A percentile compares a stretch with the other conserved stretches of the same genome.
Evolutionary conservation across 2,797 vertebrate genomes (phyloP).

Genomic region (Hippoglossus hippoglossus): DNA sequence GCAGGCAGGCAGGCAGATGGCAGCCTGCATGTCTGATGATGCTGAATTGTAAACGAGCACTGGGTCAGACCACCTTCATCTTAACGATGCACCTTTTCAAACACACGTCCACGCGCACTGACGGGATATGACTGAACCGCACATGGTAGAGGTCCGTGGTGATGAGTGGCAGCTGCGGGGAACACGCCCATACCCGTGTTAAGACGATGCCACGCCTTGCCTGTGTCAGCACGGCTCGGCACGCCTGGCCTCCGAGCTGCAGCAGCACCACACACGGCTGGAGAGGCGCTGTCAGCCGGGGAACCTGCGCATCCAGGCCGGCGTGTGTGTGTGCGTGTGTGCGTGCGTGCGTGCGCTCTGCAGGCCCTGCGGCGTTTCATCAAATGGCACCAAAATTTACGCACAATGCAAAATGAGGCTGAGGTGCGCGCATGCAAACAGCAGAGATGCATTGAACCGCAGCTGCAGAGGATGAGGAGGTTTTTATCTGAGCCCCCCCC

Average conservation of each 20-base stretch:
- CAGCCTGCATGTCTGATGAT: conserved; percentile 66
- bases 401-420: neutral
- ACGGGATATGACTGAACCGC: no score
- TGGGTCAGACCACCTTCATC: neutral
- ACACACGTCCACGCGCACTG: no score
- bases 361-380: conserved; percentile 47
- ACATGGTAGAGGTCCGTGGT: neutral
- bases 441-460: conserved; percentile 3
- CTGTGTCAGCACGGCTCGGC: conserved; percentile 49
- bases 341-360: neutral
- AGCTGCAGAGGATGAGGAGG: conserved; percentile 4
- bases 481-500: conserved; percentile 16
- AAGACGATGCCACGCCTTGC: conserved; percentile 73
- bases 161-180: conserved; percentile 42
- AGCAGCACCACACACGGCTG: conserved; percentile 13
- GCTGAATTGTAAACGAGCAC: conserved; percentile 40
- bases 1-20: conserved; percentile 45
- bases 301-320: conserved; percentile 58
- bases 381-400: neutral
- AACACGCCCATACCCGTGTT: conserved; percentile 58
- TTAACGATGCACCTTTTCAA: neutral
- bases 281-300: conserved; percentile 9
- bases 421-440: neutral
- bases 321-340: neutral
- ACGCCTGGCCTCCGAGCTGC: conserved; percentile 61